A percentile compares a stretch with the other conserved stretches of the same genome.
These are phyloP conservation scores for Drosophila ironensis DNA, from an alignment of 1,140 invertebrate species.

Conservation along the genomic window DNA sequence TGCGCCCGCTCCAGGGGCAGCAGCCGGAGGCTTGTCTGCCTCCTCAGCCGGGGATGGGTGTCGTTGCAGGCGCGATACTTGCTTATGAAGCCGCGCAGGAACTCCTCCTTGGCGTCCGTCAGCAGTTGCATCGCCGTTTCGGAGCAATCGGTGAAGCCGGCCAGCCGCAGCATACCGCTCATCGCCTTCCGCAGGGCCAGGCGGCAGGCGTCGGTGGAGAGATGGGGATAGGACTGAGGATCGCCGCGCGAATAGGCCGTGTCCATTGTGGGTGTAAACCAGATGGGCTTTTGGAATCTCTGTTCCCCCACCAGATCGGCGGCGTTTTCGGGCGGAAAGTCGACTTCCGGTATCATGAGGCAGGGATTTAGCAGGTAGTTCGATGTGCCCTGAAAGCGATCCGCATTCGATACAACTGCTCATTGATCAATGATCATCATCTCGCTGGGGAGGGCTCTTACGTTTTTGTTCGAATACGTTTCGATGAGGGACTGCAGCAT, in stretches of 20 bases:
- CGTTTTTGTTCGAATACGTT: constrained; percentile 79
- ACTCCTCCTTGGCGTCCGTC: constrained; percentile 72
- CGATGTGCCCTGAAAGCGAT: constrained; percentile 54
- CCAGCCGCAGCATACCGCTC: constrained; percentile 70
- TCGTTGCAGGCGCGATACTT: constrained; percentile 54
- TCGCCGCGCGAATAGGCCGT: constrained; percentile 66
- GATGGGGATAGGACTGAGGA: constrained; percentile 57
- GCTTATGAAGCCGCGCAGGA: constrained; percentile 60
- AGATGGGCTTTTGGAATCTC: constrained; percentile 79
- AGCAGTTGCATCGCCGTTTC: constrained; percentile 69
- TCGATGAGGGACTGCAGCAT: constrained; percentile 78
- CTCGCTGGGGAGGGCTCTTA: no score
- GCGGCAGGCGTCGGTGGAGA: constrained; percentile 50
- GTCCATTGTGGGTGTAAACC: constrained; percentile 71
- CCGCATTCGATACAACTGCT: no score
- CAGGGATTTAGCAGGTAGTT: constrained; percentile 78
- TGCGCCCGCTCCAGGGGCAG: constrained; percentile 67
- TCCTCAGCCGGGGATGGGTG: constrained; percentile 19
- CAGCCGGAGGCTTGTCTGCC: constrained; percentile 41
- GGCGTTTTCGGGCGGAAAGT: constrained; percentile 78
- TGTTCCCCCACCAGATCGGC: constrained; percentile 70
- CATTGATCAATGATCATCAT: no score
- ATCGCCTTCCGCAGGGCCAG: constrained; percentile 67
- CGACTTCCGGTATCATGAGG: constrained; percentile 80
- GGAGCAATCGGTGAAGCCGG: constrained; percentile 76